Evolutionary conservation across 2,888 invertebrate species (phyloP).

Genomic region (Quadroppia sp.): DNA sequence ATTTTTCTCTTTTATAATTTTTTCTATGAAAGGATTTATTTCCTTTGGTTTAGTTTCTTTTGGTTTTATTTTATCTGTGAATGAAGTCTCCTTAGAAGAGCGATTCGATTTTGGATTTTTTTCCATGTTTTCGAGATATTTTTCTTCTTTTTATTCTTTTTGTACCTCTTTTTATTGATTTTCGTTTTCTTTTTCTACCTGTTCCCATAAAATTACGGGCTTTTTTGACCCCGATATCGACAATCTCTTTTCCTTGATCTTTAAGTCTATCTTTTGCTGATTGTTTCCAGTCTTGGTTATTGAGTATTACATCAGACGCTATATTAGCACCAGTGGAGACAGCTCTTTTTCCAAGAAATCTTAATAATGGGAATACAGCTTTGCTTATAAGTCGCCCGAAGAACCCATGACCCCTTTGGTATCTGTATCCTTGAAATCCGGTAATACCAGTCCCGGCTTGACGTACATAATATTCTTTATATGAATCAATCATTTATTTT

Average conservation of each 20-base stretch:
- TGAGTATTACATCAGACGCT: neutral
- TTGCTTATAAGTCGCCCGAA: neutral
- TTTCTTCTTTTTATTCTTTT: too few species aligned
- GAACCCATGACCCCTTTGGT: constrained; percentile 29
- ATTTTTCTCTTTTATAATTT: too few species aligned
- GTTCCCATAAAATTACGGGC: neutral
- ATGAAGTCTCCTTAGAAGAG: too few species aligned
- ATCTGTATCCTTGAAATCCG: neutral
- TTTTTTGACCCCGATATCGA: neutral
- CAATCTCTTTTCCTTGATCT: neutral
- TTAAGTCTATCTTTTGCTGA: neutral
- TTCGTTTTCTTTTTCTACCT: neutral
- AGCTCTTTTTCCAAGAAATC: neutral
- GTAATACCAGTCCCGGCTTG: constrained; percentile 22
- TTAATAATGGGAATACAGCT: neutral
- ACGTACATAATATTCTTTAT: constrained; percentile 10
- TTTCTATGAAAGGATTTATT: too few species aligned
- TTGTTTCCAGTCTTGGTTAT: too few species aligned
- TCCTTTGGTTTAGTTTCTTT: too few species aligned
- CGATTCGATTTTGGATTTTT: too few species aligned
- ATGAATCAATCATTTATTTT: too few species aligned
- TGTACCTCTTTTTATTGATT: neutral
- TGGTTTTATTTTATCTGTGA: too few species aligned
- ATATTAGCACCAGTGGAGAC: neutral
- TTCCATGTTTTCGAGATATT: too few species aligned